Percentiles rank a stretch among this genome's conserved stretches.
Evolutionary conservation across 1,140 invertebrate genomes (phyloP).

Genomic region (Sycobia sp.): DNA sequence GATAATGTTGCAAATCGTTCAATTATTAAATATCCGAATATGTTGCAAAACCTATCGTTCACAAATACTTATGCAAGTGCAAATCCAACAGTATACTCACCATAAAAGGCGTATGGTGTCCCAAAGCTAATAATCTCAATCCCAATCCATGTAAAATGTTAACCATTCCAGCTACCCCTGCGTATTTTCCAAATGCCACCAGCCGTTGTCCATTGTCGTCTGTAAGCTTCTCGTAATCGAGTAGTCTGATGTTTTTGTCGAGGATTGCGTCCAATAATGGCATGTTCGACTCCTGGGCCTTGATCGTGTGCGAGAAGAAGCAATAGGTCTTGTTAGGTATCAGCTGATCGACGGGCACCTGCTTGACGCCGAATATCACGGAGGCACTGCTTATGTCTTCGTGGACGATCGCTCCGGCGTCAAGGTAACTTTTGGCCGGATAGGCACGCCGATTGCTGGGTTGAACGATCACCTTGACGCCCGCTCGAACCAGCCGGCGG

Average conservation of each 20-base stretch:
- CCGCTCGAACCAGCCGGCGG: slow-evolving; percentile 80
- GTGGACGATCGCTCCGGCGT: slow-evolving; percentile 83
- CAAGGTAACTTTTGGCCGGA: slow-evolving; percentile 81
- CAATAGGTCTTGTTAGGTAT: slow-evolving; percentile 97
- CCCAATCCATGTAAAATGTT: slow-evolving; percentile 98
- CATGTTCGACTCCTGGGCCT: slow-evolving; percentile 99
- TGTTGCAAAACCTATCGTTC: too few relatives aligned
- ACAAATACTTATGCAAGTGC: too few relatives aligned
- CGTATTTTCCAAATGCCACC: slow-evolving; percentile 99
- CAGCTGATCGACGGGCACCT: slow-evolving; percentile 91
- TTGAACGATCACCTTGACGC: slow-evolving; percentile 95
- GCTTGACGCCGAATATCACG: slow-evolving; percentile 97
- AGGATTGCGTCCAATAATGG: slow-evolving; percentile 93
- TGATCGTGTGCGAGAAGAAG: slow-evolving; percentile 99
- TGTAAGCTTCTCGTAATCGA: slow-evolving; percentile 97
- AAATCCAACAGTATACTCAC: slow-evolving; percentile 57
- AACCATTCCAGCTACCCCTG: slow-evolving; percentile 97
- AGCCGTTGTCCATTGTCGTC: slow-evolving; percentile 87
- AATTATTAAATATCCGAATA: too few relatives aligned
- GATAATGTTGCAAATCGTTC: too few relatives aligned
- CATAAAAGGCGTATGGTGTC: slow-evolving; percentile 99
- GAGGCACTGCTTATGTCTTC: slow-evolving; percentile 96
- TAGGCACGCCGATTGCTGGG: slow-evolving; percentile 97
- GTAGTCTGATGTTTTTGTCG: slow-evolving; percentile 93
- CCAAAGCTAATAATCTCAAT: slow-evolving; percentile 88